phyloP scores from a whole-genome alignment of 2,797 vertebrate species.

The Macrochelys suwanniensis region DNA sequence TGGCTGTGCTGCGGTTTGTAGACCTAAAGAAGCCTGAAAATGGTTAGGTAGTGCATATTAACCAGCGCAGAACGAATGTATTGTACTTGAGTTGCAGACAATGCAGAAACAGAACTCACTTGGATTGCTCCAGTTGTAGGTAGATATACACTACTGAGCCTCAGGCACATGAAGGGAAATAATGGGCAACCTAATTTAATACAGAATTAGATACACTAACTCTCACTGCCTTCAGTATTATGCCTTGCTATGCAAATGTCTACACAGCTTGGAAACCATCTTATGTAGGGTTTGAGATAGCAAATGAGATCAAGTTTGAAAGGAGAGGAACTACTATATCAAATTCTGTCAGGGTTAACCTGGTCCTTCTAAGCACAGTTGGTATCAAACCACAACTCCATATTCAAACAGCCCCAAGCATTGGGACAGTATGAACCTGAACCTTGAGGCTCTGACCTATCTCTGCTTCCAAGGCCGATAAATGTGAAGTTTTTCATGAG shows the following conservation, averaged over 20 bases:
- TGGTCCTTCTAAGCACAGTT: neutral
- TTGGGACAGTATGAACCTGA: neutral
- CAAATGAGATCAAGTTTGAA: neutral
- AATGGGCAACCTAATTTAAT: neutral
- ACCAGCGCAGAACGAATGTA: rapidly evolving
- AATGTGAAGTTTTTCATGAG: neutral
- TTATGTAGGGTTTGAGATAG: neutral
- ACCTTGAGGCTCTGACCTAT: neutral
- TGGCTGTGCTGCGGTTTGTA: neutral
- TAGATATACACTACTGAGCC: neutral
- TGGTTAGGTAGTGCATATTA: rapidly evolving
- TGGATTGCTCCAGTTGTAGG: neutral
- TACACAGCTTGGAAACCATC: neutral
- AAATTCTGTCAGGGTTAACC: neutral
- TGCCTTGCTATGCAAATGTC: neutral
- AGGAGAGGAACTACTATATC: neutral
- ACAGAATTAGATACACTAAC: neutral
- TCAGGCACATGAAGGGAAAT: rapidly evolving
- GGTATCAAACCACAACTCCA: neutral
- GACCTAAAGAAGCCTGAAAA: neutral
- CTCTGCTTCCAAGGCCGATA: neutral
- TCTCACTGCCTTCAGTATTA: neutral
- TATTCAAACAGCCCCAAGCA: neutral
- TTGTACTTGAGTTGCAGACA: neutral
- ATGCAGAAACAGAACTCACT: neutral